Evolutionary conservation across 2,797 vertebrate species (phyloP).

Genomic region (Darevskia mixta): DNA sequence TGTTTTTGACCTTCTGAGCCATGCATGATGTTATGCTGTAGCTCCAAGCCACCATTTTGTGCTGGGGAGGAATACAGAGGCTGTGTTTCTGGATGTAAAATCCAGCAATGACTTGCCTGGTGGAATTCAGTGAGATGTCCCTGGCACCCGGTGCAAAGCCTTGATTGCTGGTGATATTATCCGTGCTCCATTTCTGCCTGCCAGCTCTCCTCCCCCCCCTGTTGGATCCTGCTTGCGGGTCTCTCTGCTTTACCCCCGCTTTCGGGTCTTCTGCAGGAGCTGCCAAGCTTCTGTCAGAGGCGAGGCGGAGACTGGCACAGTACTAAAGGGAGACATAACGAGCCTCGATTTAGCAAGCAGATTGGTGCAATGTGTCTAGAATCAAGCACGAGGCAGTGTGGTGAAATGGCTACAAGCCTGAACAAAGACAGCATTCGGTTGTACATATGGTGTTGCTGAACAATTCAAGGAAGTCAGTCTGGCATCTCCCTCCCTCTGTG

Average conservation of each 20-base stretch:
- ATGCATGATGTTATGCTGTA: conserved; percentile 29
- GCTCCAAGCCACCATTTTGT: conserved; percentile 34
- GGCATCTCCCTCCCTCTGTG: background rate
- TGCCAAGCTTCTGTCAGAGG: conserved; percentile 43
- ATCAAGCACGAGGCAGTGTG: background rate
- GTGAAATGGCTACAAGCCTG: background rate
- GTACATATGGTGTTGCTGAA: background rate
- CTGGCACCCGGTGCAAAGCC: conserved; percentile 19
- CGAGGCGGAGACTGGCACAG: conserved; percentile 18
- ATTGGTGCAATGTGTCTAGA: background rate
- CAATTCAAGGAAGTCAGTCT: background rate
- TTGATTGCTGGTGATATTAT: conserved; percentile 31
- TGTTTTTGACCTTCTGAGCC: conserved; percentile 59
- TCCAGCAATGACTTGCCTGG: conserved; percentile 33
- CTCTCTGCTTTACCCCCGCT: conserved; percentile 34
- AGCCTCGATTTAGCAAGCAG: background rate
- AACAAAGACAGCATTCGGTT: background rate
- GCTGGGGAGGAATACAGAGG: background rate
- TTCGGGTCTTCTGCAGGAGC: conserved; percentile 28
- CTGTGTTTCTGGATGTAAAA: conserved; percentile 34
- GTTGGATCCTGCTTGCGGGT: conserved; percentile 44
- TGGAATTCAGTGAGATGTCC: conserved; percentile 20
- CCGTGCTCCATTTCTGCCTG: conserved; percentile 40
- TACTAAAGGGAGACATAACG: conserved; percentile 35
- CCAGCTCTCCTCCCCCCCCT: conserved; percentile 32